These are phyloP conservation scores for Drosophila algonquin DNA, from an alignment of 2,888 invertebrate species.

Conservation along the genomic window DNA sequence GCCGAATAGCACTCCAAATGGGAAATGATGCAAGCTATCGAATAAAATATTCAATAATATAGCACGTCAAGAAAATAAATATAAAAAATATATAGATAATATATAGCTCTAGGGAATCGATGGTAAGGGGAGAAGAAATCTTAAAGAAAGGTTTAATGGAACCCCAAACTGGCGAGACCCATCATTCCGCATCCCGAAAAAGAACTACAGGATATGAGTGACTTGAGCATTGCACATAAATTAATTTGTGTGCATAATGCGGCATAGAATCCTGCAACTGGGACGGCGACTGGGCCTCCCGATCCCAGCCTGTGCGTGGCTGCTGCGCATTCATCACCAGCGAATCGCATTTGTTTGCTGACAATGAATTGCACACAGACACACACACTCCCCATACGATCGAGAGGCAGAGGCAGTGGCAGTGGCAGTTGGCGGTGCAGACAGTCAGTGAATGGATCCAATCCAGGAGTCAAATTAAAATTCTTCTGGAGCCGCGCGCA, in stretches of 20 bases:
- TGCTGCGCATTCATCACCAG: slow-evolving; percentile 80
- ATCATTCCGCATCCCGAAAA: background rate
- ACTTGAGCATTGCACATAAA: slow-evolving; percentile 63
- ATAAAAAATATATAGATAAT: no score
- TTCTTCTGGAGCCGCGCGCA: slow-evolving; percentile 60
- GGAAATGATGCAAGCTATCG: no score
- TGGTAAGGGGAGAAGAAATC: no score
- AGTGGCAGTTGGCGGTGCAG: no score
- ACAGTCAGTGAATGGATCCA: slow-evolving; percentile 1
- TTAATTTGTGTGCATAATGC: slow-evolving; percentile 79
- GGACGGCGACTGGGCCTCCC: slow-evolving; percentile 12
- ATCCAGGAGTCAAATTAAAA: slow-evolving; percentile 73
- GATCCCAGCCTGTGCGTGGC: slow-evolving; percentile 75
- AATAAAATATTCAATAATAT: background rate
- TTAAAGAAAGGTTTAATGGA: no score
- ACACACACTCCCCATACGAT: background rate
- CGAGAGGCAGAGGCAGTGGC: no score
- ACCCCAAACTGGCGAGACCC: background rate
- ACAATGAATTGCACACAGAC: slow-evolving; percentile 75
- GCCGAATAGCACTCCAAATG: no score
- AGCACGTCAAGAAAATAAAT: no score
- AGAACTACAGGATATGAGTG: background rate
- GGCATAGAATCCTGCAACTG: slow-evolving; percentile 62
- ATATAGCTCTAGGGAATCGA: no score
- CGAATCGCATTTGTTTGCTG: slow-evolving; percentile 79